Base-by-base conservation (phyloP, 2,888 invertebrate genomes). In the Rhabditophanes sp. region DNA sequence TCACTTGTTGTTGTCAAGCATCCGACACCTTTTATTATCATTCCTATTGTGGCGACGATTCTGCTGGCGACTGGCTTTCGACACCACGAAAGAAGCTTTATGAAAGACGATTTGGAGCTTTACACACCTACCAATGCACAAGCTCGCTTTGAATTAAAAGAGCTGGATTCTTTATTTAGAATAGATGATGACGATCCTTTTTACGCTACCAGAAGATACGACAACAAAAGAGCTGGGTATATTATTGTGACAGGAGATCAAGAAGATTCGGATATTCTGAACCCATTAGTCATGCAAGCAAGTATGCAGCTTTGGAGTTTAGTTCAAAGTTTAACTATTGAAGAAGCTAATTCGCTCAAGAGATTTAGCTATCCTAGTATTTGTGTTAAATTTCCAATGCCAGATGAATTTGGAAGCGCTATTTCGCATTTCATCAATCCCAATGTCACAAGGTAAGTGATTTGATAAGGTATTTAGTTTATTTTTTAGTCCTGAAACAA, bases 141-240 rank as follows among this genome's bases (percentile, higher is more conserved):
- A 29, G 59, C 63, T 6, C 30, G 54, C 14, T 31, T 35, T 5
- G 63, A 64, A 30, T 26, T 56, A 16, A 30, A 28, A 19, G 49
- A 56, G 30, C 44, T 63, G 25, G 56, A 60, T 34, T 21, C 30
- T 11, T 41, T 56, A 11, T 63, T 63, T 40, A 52, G 52, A 28
- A 64, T 63, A 40, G 56, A 64, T 42, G 63, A 63, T 42, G 49
- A 52, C 3, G 59, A 61, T 41, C 59, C 57, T 20, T 63, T 57
- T 40, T 63, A 64, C 38, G 56, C 60, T 8, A 52, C 52, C 0
- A 35, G 63, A 35, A 48, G 63, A 26, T 60, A 60, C 39, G 61
- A 64, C 23, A 48, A 54, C 20, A 42, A 50, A 31, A 39, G 63
- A 23, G 48, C 54, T 14, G 63, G 63, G 4, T 60, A 58, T 39